These are phyloP conservation scores for Rhogogaster chlorosoma DNA, from an alignment of 2,888 invertebrate genomes.

Conservation along the genomic window DNA sequence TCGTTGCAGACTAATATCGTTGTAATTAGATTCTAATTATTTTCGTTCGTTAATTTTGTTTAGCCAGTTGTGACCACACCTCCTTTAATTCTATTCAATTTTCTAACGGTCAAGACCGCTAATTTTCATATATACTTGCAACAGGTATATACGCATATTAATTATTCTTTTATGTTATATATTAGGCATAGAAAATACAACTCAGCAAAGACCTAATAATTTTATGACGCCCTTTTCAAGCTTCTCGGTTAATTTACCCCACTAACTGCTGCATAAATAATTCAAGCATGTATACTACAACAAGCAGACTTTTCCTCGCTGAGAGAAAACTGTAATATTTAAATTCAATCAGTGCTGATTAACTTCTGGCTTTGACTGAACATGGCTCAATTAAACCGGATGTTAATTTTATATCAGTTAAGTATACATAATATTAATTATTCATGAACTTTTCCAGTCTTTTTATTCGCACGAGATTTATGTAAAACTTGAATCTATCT, in stretches of 20 bases:
- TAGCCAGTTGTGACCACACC: conserved; percentile 18
- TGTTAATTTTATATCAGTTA: background rate
- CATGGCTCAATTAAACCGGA: background rate
- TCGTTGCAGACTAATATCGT: background rate
- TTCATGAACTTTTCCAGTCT: background rate
- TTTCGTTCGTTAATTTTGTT: conserved; percentile 46
- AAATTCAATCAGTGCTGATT: background rate
- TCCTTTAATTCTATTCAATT: conserved; percentile 3
- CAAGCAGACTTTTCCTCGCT: background rate
- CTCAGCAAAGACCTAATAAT: background rate
- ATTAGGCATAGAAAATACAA: background rate
- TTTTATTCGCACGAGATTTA: background rate
- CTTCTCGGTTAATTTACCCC: background rate
- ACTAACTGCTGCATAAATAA: background rate
- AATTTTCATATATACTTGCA: background rate
- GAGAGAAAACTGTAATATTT: conserved; percentile 3
- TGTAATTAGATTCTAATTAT: conserved; percentile 9
- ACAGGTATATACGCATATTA: background rate
- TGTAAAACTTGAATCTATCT: background rate
- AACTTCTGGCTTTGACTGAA: too few relatives aligned
- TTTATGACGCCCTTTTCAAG: background rate
- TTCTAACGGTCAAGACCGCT: conserved; percentile 21
- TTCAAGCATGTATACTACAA: background rate
- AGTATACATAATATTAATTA: background rate
- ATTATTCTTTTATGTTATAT: background rate